A percentile compares a stretch with the other conserved stretches of the same genome.
Evolutionary conservation across 2,797 vertebrate species (phyloP).

Genomic region (Columba guinea): DNA sequence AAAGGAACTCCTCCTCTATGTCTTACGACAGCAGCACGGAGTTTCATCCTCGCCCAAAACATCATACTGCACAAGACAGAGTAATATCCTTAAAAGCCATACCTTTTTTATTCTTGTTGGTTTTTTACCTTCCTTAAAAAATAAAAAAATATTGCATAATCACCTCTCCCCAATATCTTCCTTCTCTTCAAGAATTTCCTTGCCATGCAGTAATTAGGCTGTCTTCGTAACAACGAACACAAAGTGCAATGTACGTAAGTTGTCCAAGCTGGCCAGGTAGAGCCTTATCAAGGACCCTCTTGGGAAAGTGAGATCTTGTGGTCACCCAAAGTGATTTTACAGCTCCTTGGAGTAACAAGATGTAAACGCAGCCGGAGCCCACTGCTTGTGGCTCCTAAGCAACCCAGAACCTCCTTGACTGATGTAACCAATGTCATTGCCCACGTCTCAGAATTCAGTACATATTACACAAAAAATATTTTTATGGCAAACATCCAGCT

Average conservation of each 20-base stretch:
- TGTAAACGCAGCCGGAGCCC: background rate
- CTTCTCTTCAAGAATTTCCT: background rate
- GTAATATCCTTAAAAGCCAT: background rate
- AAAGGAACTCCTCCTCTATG: no score
- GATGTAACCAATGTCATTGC: background rate
- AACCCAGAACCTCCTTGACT: background rate
- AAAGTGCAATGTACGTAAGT: background rate
- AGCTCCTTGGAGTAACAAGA: background rate
- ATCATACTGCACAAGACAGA: accelerated
- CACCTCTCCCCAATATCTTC: accelerated
- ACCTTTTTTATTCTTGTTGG: no score
- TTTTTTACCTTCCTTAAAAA: background rate
- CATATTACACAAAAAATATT: background rate
- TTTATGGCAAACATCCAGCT: background rate
- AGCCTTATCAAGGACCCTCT: background rate
- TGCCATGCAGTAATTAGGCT: accelerated
- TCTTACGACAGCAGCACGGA: background rate
- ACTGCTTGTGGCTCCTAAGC: background rate
- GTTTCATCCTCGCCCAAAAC: background rate
- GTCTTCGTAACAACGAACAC: background rate
- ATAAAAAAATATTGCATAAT: no score
- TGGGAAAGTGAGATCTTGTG: background rate
- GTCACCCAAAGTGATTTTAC: background rate
- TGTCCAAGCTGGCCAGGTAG: background rate
- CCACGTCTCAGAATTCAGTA: background rate